These are phyloP conservation scores for Marcusenius ussheri DNA, from an alignment of 2,113 vertebrate species.

Conservation along the genomic window DNA sequence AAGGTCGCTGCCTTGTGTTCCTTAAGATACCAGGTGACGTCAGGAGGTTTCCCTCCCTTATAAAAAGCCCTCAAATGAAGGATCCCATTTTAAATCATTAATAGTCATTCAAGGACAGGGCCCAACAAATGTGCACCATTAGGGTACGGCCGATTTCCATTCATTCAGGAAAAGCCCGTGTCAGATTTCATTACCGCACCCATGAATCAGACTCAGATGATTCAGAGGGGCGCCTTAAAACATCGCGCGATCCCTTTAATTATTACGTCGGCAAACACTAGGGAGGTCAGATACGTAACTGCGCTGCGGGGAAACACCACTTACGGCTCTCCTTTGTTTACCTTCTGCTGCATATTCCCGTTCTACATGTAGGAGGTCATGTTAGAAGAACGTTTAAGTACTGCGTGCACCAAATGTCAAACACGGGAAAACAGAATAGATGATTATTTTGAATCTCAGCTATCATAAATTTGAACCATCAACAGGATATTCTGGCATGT, in stretches of 20 bases:
- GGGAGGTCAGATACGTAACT: not conserved
- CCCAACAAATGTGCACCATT: slow-evolving; percentile 9
- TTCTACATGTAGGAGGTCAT: not conserved
- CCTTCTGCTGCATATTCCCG: not conserved
- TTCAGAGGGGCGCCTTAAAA: not conserved
- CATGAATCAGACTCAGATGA: slow-evolving; percentile 17
- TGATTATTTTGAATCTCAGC: not conserved
- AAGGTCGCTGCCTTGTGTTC: not conserved
- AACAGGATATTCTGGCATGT: not conserved
- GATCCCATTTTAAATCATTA: not conserved
- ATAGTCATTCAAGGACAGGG: slow-evolving; percentile 14
- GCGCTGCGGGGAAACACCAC: not conserved
- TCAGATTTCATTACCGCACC: slow-evolving; percentile 13
- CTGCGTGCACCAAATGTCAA: not conserved
- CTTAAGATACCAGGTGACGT: not conserved
- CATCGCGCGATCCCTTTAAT: not conserved
- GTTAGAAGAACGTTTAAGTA: not conserved
- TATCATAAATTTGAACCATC: not conserved
- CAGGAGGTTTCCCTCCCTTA: not conserved
- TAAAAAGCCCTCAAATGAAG: not conserved
- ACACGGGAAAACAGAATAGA: not conserved
- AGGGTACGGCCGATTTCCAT: slow-evolving; percentile 17
- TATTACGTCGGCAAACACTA: not conserved
- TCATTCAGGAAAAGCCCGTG: slow-evolving; percentile 8
- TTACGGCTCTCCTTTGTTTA: not conserved